phyloP scores from a whole-genome alignment of 2,888 invertebrate genomes.

The Suillia variegata region DNA sequence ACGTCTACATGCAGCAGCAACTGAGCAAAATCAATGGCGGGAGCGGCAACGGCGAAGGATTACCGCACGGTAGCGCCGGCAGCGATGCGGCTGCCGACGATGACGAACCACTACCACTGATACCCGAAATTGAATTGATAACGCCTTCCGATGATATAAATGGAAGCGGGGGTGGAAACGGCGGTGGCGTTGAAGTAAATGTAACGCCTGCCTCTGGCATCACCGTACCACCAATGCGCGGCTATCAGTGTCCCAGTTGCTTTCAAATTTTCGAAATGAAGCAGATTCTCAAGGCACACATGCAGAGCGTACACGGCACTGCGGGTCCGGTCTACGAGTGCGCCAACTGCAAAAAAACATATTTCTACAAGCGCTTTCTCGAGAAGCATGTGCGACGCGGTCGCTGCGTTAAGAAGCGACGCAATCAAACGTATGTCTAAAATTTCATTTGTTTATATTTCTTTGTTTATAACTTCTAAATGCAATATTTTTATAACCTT shows the following conservation, averaged over 20 bases:
- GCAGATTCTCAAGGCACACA: slow-evolving; percentile 57
- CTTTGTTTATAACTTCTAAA: not conserved
- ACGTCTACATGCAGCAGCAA: slow-evolving; percentile 57
- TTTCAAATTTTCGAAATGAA: slow-evolving; percentile 58
- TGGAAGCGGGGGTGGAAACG: slow-evolving; percentile 10
- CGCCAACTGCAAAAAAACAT: slow-evolving; percentile 58
- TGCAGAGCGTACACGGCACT: slow-evolving; percentile 57
- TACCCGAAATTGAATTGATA: slow-evolving; percentile 58
- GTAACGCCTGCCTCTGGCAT: not conserved
- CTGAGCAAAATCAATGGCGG: slow-evolving; percentile 49
- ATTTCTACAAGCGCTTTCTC: slow-evolving; percentile 59
- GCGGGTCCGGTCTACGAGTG: slow-evolving; percentile 58
- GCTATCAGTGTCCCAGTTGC: slow-evolving; percentile 57
- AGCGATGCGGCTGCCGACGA: slow-evolving; percentile 45
- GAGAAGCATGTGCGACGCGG: slow-evolving; percentile 60
- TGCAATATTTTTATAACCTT: not conserved
- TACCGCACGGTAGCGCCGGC: slow-evolving; percentile 14
- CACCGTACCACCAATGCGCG: slow-evolving; percentile 34
- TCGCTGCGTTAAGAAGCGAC: slow-evolving; percentile 58
- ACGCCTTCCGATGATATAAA: slow-evolving; percentile 53
- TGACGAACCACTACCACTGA: slow-evolving; percentile 56
- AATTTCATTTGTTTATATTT: not conserved
- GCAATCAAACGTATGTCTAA: slow-evolving; percentile 60
- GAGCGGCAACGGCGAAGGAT: not conserved
- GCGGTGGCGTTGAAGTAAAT: not conserved